Conservation (phyloP, 2,888 invertebrate species). For the Lagria hirta region DNA sequence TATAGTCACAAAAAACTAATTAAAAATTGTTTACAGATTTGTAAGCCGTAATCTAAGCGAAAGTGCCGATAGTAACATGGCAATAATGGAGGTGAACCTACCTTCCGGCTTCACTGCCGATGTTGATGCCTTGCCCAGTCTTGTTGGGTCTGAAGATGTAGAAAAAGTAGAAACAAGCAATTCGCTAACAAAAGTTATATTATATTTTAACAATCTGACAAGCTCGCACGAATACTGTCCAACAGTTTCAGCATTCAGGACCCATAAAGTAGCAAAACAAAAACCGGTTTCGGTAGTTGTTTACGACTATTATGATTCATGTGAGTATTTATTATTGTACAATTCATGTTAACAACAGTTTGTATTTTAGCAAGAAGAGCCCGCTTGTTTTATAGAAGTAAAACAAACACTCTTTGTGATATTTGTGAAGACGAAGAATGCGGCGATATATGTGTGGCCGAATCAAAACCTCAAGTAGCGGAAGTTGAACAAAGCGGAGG, state of each 20-base stretch:
- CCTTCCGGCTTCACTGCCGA: slow-evolving; percentile 92
- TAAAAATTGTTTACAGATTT: slow-evolving; percentile 66
- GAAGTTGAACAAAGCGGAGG: slow-evolving; percentile 19
- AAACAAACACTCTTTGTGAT: slow-evolving; percentile 73
- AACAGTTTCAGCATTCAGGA: slow-evolving; percentile 79
- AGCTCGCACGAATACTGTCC: slow-evolving; percentile 69
- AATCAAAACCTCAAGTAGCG: slow-evolving; percentile 39
- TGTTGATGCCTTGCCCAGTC: slow-evolving; percentile 67
- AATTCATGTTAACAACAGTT: too few species aligned
- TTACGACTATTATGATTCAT: slow-evolving; percentile 89
- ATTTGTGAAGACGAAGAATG: slow-evolving; percentile 75
- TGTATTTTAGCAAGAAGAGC: slow-evolving; percentile 75
- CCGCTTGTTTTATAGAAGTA: slow-evolving; percentile 77
- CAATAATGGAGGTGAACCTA: slow-evolving; percentile 84
- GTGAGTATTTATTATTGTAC: slow-evolving; percentile 61
- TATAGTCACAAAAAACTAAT: too few species aligned
- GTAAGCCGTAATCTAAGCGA: slow-evolving; percentile 61
- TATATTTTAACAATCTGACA: slow-evolving; percentile 72
- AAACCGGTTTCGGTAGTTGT: slow-evolving; percentile 83
- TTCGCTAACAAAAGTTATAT: slow-evolving; percentile 64
- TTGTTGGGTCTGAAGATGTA: slow-evolving; percentile 60
- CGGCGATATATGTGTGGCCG: slow-evolving; percentile 54
- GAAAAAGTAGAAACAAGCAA: slow-evolving; percentile 71
- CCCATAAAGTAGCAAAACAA: slow-evolving; percentile 82
- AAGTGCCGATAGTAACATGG: slow-evolving; percentile 80